Evolutionary conservation across 2,113 vertebrate genomes (phyloP).

Genomic region (Ctenomys sociabilis): DNA sequence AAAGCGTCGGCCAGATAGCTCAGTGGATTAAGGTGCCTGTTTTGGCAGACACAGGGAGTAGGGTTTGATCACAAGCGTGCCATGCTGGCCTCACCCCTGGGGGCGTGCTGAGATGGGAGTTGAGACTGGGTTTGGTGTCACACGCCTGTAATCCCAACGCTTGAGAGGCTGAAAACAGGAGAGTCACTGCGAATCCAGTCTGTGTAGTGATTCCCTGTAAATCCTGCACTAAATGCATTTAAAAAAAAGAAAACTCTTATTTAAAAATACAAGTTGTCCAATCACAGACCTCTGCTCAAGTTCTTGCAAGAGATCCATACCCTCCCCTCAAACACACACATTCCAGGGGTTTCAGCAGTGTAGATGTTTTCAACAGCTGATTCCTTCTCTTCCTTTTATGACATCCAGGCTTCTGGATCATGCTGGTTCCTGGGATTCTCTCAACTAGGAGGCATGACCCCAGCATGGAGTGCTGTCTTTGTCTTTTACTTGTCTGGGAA

Average conservation of each 20-base stretch:
- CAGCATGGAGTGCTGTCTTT: neutral
- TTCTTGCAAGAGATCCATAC: neutral
- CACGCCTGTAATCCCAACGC: too few relatives aligned
- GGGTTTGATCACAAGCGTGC: too few relatives aligned
- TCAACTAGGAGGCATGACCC: neutral
- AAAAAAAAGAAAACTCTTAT: too few relatives aligned
- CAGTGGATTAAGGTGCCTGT: too few relatives aligned
- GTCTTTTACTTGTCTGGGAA: neutral
- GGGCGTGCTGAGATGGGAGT: too few relatives aligned
- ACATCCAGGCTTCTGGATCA: neutral
- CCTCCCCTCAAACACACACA: neutral
- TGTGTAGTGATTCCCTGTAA: too few relatives aligned
- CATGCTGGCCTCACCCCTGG: too few relatives aligned
- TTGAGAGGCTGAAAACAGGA: too few relatives aligned
- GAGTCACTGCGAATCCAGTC: rapidly evolving
- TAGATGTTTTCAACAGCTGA: neutral
- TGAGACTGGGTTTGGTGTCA: too few relatives aligned
- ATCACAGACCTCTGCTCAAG: neutral
- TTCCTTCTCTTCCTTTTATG: neutral
- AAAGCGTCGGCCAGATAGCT: neutral
- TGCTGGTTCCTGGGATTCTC: neutral
- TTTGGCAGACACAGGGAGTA: too few relatives aligned
- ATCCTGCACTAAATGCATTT: too few relatives aligned
- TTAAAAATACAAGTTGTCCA: neutral
- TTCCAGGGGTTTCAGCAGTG: neutral